Conservation (phyloP, 2,113 vertebrate species). For the Neopipo cinnamomea region DNA sequence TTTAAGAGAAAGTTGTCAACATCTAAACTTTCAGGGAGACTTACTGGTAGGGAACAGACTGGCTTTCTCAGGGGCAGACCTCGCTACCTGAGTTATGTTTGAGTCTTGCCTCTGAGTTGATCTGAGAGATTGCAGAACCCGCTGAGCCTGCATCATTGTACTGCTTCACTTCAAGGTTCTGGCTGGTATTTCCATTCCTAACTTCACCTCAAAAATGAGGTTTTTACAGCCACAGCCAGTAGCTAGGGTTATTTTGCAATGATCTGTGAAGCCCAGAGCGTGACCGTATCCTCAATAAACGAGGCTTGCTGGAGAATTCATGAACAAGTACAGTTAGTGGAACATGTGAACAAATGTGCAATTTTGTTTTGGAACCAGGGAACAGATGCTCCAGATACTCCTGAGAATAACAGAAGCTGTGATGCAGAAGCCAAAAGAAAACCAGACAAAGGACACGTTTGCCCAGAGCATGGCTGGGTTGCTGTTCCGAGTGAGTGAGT, state of each 20-base stretch:
- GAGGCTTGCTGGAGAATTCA: neutral
- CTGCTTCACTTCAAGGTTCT: neutral
- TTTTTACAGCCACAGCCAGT: neutral
- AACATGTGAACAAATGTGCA: neutral
- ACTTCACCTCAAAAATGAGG: neutral
- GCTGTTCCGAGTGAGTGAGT: slow-evolving; percentile 88
- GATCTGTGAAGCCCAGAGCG: neutral
- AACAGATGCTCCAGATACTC: slow-evolving; percentile 94
- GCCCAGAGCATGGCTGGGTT: slow-evolving; percentile 91
- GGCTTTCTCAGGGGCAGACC: neutral
- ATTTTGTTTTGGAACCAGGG: slow-evolving; percentile 79
- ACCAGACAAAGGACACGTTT: slow-evolving; percentile 86
- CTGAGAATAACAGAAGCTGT: slow-evolving; percentile 95
- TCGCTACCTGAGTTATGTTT: rapidly evolving
- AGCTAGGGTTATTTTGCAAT: neutral
- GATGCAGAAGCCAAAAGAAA: slow-evolving; percentile 93
- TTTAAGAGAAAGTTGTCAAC: neutral
- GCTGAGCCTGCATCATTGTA: neutral
- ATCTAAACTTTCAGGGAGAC: neutral
- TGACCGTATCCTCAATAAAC: rapidly evolving
- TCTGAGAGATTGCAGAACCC: neutral
- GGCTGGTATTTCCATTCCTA: neutral
- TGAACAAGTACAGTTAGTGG: neutral
- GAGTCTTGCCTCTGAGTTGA: neutral
- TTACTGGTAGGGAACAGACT: neutral